Evolutionary conservation across 2,888 invertebrate species (phyloP), one percentile per base, ranked within the genome.

Genomic region (Caenorhabditis sp.): DNA sequence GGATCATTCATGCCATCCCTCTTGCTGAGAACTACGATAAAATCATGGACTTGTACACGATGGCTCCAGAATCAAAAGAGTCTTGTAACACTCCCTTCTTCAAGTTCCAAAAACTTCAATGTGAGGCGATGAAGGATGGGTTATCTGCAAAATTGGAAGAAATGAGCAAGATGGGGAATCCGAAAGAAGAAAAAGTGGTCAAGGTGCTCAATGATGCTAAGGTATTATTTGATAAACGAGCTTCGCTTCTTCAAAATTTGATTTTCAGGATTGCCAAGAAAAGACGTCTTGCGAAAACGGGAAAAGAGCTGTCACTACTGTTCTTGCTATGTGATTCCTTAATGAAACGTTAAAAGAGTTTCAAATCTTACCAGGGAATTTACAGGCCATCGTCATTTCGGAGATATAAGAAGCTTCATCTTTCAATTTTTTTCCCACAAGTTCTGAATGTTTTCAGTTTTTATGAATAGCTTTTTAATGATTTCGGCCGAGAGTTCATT

Each of bases 51-150:
- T 2, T 22, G 12, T 59, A 59, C 10, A 35, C 38, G 6, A 35
- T 35, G 2, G 5, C n/a, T 10, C 38, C 59, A 35, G 28, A 4
- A 28, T 2, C 6, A 6, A 6, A 19, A 10, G 59, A 28, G 0
- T n/a, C 1, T 5, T 59, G 59, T 22, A 59, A 35, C 8, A 59
- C 19, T 19, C 38, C 38, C 0, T 59, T 22, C 35, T 19, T 22
- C 35, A 59, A 59, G 10, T 59, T 59, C 22, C 35, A 59, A 8
- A 35, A n/a, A 10, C 1, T 59, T 0, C 59, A 59, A 59, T 59
- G 59, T 14, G 59, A 59, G 28, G 12, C 19, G 0, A 7, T 35
- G 19, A n/a, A n/a, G 10, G 0, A 16, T 16, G 16, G 1, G 19
- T 16, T 19, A 2, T 6, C 2, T 0, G 5, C 5, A 0, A 22